Base-by-base conservation (phyloP, 64 coral and sea anemone genomes). In the Montipora foliosa region DNA sequence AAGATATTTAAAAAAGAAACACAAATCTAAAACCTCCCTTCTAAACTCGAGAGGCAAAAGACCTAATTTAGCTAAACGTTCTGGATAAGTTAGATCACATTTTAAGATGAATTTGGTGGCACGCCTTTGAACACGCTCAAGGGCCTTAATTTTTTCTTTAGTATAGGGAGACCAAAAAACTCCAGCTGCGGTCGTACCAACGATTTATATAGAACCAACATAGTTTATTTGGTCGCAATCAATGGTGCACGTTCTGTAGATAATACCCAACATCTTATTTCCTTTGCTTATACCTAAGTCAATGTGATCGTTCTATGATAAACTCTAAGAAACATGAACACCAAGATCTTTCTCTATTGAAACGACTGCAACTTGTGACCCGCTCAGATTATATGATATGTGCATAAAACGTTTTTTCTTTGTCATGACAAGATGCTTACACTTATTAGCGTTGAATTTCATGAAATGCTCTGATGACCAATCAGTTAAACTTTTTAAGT, bases 321-420 rank as follows among this genome's bases (percentile, higher is more conserved):
- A 80, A 22, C 80, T 80, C 21, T 76, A 16, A 44, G 89, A 90
- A 90, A 90, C 89, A 90, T 90, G 75, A 10, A 90, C 89, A 67
- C 89, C 76, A 80, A 90, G 76, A 76, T 79, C 89, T 90, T 90
- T 80, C 76, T 90, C n/a, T 49, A 53, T 90, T 5, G 52, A 55
- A 55, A 10, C 52, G 10, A 55, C 52, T 55, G 52, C 52, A 55
- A 55, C 52, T 10, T 55, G 52, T 10, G 10, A 55, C 4, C 52
- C 62, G 49, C 80, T 24, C 29, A 80, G 49, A 14, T 80, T 53
- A 37, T 37, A 37, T 37, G 37, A 37, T 37, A 50, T 80, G 79
- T 80, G 5, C 76, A 90, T 76, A 60, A 80, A 37, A 37, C 37
- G 71, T 55, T 80, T 90, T 80, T 90, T 90, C 89, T 55, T 79